phyloP scores from a whole-genome alignment of 2,888 invertebrate genomes.

The Nymphalis c-album region DNA sequence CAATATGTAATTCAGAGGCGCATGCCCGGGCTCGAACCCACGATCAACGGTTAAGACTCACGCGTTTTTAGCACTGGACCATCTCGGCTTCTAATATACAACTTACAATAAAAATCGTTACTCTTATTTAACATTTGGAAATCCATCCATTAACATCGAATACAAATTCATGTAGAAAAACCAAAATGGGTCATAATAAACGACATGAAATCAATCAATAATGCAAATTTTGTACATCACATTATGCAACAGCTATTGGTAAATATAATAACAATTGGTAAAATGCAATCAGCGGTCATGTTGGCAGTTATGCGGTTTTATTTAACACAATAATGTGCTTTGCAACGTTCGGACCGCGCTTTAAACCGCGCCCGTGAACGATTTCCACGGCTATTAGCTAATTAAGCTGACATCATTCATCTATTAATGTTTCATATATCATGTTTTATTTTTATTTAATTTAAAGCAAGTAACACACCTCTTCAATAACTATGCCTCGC shows the following conservation, averaged over 20 bases:
- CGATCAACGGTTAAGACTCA: no score
- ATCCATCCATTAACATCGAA: no score
- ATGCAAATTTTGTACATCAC: conserved; percentile 29
- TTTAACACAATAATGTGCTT: conserved; percentile 22
- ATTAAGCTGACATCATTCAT: neutral
- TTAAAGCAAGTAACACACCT: no score
- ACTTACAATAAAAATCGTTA: no score
- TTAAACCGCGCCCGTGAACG: neutral
- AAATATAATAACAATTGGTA: conserved; percentile 26
- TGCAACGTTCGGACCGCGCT: conserved; percentile 5
- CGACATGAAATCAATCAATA: conserved; percentile 37
- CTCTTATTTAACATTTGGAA: no score
- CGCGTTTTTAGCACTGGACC: no score
- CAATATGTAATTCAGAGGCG: no score
- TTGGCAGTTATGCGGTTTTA: conserved; percentile 33
- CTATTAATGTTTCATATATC: neutral
- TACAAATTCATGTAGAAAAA: conserved; percentile 9
- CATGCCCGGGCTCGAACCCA: no score
- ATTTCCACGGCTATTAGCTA: neutral
- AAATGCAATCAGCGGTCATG: conserved; percentile 31
- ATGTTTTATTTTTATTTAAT: no score
- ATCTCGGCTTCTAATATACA: no score
- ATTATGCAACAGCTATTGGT: conserved; percentile 6
- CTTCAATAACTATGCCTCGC: no score
- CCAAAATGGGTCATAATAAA: conserved; percentile 32